These are phyloP conservation scores for Poeciliopsis paucimaculata DNA, from an alignment of 2,797 vertebrate genomes.

Conservation along the genomic window DNA sequence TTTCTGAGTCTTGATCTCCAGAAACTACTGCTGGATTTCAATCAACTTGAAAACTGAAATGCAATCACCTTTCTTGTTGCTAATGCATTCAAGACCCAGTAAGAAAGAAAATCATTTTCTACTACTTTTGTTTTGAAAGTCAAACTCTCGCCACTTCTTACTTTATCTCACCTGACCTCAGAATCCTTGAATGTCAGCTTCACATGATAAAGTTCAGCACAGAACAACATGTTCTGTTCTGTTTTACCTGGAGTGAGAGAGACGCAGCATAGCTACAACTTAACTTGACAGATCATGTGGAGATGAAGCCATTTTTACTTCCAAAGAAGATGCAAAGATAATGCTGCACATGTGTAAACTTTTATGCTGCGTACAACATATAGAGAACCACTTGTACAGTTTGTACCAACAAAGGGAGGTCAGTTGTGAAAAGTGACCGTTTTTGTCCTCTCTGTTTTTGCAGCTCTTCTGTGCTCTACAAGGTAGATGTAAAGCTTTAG, in stretches of 20 bases:
- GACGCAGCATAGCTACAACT: not conserved
- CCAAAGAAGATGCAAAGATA: not conserved
- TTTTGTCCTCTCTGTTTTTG: too few species aligned
- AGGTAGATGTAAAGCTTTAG: too few species aligned
- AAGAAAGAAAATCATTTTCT: too few species aligned
- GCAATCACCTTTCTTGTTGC: not conserved
- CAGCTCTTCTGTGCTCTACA: too few species aligned
- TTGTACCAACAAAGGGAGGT: too few species aligned
- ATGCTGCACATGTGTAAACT: too few species aligned
- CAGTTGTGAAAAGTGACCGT: too few species aligned
- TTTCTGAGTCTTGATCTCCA: not conserved
- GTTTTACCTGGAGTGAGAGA: not conserved
- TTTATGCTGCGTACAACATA: too few species aligned
- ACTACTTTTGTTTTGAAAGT: not conserved
- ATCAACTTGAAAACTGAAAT: not conserved
- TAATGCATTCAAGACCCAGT: not conserved
- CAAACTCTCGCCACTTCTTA: not conserved
- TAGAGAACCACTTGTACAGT: too few species aligned
- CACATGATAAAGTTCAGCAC: not conserved
- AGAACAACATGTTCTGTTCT: not conserved
- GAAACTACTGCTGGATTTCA: not conserved
- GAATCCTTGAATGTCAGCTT: not conserved
- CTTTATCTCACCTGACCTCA: not conserved
- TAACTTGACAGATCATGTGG: not conserved
- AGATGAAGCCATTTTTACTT: not conserved